phyloP scores from a whole-genome alignment of 2,113 vertebrate genomes.

The Xenopus borealis region DNA sequence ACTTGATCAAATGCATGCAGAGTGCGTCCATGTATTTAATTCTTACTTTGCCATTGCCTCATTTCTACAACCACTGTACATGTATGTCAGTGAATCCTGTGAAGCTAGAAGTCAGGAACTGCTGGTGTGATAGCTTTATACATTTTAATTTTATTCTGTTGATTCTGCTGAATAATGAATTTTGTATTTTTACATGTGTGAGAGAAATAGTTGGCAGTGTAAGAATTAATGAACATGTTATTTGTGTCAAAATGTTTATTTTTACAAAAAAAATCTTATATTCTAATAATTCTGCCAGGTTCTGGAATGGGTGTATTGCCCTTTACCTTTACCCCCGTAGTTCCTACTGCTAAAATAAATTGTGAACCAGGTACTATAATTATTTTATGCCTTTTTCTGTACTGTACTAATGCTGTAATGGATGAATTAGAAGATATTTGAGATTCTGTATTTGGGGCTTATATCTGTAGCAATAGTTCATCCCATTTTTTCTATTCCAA shows the following conservation, averaged over 20 bases:
- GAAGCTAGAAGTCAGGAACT: conserved; percentile 35
- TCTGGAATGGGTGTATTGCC: conserved; percentile 91
- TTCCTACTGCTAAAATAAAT: conserved; percentile 93
- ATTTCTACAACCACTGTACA: conserved; percentile 47
- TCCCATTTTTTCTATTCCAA: no score
- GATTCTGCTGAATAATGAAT: neutral
- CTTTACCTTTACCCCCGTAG: conserved; percentile 90
- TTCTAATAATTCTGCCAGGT: conserved; percentile 82
- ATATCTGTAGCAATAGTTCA: no score
- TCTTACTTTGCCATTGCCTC: conserved; percentile 67
- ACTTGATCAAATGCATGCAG: conserved; percentile 67
- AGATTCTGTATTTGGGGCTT: conserved; percentile 17
- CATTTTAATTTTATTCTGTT: neutral
- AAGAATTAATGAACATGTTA: conserved; percentile 67
- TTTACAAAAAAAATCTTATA: conserved; percentile 62
- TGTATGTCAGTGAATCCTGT: conserved; percentile 42
- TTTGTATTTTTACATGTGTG: neutral
- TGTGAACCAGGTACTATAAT: conserved; percentile 90
- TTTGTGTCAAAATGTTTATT: conserved; percentile 71
- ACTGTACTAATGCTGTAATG: conserved; percentile 39
- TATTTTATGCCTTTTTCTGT: conserved; percentile 59
- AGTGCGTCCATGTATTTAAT: conserved; percentile 60
- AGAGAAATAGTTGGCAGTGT: conserved; percentile 59
- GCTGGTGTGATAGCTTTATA: conserved; percentile 24
- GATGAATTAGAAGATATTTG: conserved; percentile 10